These are phyloP conservation scores for Aproaerema taeniolella DNA, from an alignment of 2,888 invertebrate species.

Conservation along the genomic window DNA sequence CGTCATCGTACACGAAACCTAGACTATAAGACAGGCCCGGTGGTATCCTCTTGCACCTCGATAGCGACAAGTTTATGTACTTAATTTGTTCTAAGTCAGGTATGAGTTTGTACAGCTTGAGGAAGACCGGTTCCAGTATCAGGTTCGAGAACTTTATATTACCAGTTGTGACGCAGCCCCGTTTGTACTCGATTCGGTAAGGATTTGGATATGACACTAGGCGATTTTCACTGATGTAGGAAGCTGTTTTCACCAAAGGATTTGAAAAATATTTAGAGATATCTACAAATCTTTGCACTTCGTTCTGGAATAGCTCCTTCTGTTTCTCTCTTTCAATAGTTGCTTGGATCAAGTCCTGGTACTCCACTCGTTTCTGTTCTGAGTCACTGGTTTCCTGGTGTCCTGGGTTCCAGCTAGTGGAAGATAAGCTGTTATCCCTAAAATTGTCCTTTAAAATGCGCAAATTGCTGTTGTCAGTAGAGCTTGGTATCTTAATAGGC, in stretches of 20 bases:
- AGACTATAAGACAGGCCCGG: conserved; percentile 58
- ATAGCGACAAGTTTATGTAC: conserved; percentile 51
- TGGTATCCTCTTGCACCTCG: conserved; percentile 55
- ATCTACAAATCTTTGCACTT: conserved; percentile 58
- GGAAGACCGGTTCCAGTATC: conserved; percentile 53
- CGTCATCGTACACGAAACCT: conserved; percentile 55
- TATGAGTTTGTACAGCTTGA: conserved; percentile 55
- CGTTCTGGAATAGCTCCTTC: conserved; percentile 40
- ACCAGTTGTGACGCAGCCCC: conserved; percentile 48
- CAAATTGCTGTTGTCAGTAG: no score
- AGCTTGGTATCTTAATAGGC: no score
- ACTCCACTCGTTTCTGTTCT: not conserved
- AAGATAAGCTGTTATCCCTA: no score
- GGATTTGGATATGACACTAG: conserved; percentile 54
- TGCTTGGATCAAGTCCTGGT: conserved; percentile 1
- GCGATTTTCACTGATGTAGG: conserved; percentile 54
- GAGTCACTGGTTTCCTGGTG: not conserved
- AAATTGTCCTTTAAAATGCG: no score
- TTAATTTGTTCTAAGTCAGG: conserved; percentile 61
- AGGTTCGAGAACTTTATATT: conserved; percentile 56
- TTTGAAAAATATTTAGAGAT: conserved; percentile 65
- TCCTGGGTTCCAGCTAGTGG: no score
- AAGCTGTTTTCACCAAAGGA: conserved; percentile 56
- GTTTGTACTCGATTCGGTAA: conserved; percentile 48
- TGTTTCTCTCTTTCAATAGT: conserved; percentile 3